Evolutionary conservation across 2,113 vertebrate genomes (phyloP), one percentile per base, ranked within the genome.

Genomic region (Marmota flaviventris): DNA sequence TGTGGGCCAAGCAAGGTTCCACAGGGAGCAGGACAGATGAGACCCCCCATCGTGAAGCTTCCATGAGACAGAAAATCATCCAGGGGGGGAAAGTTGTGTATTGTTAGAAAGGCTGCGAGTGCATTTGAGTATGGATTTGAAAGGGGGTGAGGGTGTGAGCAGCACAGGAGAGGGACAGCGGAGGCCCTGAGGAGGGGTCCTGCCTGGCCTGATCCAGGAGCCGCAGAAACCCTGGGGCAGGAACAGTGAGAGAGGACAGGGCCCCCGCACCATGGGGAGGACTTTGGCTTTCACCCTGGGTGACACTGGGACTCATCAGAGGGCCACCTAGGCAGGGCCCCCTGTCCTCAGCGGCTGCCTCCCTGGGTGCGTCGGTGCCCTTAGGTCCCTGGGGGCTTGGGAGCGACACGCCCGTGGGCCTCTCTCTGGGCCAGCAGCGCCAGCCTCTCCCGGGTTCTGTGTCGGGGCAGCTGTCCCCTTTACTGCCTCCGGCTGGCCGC

Each of bases 401-500:
- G 48, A 51, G 48, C 12, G 2, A 13, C 48, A 11, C 0, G 48
- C 48, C 48, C 11, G 2, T 11, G 12, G 48, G 48, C n/a, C 94
- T 39, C 95, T 85, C 79, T 85, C 89, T 63, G 78, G 94, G 93
- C 39, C 67, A 8, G 45, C 45, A 45, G 45, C n/a, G 77, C 61
- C 92, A 2, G 20, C 63, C 87, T 83, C 94, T 97, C 73, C 78
- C 97, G 4, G 1, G 85, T 81, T 93, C 76, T 90, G 70, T 65
- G 86, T 87, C 56, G 81, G 63, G 96, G 92, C 97, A 98, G 94
- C 97, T 98, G 98, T 87, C 45, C 0, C n/a, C 96, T 96, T 98
- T 94, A 97, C 93, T 94, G 97, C 97, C 97, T 83, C 96, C 96
- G 97, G 97, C 95, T 96, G 96, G 94, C 96, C 95, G 81, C 93